These are phyloP conservation scores for Platysternon megacephalum DNA, from an alignment of 2,113 vertebrate genomes.

Conservation along the genomic window DNA sequence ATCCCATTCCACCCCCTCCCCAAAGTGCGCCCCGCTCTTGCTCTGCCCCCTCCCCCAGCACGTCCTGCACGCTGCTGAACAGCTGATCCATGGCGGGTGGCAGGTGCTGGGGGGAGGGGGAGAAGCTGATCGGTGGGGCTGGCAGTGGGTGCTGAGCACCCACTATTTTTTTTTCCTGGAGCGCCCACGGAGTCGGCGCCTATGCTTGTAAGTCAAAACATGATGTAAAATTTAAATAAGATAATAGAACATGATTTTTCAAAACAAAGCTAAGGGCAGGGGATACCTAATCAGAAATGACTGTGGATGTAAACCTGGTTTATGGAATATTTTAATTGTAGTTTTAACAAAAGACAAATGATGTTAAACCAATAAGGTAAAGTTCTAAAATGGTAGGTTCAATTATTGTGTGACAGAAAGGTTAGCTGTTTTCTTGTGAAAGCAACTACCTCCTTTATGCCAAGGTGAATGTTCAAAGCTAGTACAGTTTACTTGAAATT, in stretches of 20 bases:
- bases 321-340: constrained; percentile 50
- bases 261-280: constrained; percentile 42
- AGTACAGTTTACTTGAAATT: not conserved
- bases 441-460: not conserved
- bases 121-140: too few relatives aligned
- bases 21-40: too few relatives aligned
- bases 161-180: not conserved
- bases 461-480: not conserved
- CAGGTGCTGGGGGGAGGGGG: too few relatives aligned
- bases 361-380: constrained; percentile 4
- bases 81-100: too few relatives aligned
- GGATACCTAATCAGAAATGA: constrained; percentile 60
- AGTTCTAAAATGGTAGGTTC: constrained; percentile 13
- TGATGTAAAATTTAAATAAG: constrained; percentile 53
- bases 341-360: constrained; percentile 13
- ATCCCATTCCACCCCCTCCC: too few relatives aligned
- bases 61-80: too few relatives aligned
- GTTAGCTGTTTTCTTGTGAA: not conserved
- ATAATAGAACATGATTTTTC: constrained; percentile 64
- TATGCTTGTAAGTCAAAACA: constrained; percentile 51
- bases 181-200: too few relatives aligned
- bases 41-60: too few relatives aligned
- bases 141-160: not conserved
- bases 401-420: not conserved
- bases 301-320: constrained; percentile 55